Base-by-base conservation (phyloP, 2,113 vertebrate species). In the Vidua macroura region DNA sequence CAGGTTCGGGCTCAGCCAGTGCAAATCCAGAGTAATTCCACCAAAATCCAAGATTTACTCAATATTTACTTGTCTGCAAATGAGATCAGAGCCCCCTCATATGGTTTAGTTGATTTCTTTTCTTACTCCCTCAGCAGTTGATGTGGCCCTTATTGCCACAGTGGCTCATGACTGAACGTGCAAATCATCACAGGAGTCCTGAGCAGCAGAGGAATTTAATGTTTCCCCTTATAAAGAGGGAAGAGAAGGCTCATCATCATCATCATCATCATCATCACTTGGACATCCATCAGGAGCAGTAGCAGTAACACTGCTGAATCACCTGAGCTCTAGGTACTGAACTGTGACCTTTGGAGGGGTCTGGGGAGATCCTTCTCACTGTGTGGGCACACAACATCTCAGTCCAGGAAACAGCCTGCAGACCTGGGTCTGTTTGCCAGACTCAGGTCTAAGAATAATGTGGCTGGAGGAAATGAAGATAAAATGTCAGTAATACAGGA, bases 11-110 rank as follows among this genome's bases (percentile, higher is more conserved):
- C 80, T 90, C 73, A 88, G 69, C 12, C 27, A 60, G 30, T 48
- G 60, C 39, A 93, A 95, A 96, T 88, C 88, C 83, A 64, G 79
- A 75, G 28, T 90, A 91, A 95, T 95, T 90, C 89, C 53, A 67
- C 43, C 27, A 33, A 85, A 95, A 91, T 62, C 84, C 84, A 85
- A 83, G 89, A 69, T 95, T 70, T 87, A 33, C 70, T 91, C 82
- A 74, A 35, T 87, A 28, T 92, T 95, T 92, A 20, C 59, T 85
- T 87, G 62, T 77, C 78, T 96, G 59, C 33, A 91, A 21, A 79
- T 77, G 78, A 63, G 39, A 92, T 92, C 88, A 77, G 75, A 90
- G 25, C 52, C 37, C n/a, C 18, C 23, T 87, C 8, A 11, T 1
- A 48, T 30, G 78, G 48, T 74, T 94, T 13, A 85, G 59, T 77